Evolutionary conservation across 1,140 invertebrate species (phyloP).

Genomic region (Dendrolimus punctatus): DNA sequence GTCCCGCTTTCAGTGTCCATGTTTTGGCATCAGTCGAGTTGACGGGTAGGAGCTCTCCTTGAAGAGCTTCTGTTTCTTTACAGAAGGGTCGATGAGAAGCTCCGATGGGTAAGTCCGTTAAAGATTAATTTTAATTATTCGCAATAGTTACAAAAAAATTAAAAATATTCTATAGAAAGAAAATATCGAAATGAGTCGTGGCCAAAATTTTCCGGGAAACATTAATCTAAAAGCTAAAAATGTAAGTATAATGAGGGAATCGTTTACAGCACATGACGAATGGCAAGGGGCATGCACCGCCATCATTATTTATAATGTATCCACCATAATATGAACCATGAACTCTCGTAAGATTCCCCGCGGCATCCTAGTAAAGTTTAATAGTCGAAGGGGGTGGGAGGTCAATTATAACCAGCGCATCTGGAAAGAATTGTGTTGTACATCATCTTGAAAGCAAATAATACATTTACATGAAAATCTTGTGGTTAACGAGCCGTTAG

Average conservation of each 20-base stretch:
- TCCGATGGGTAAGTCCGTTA: no score
- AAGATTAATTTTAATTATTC: no score
- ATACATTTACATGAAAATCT: conserved; percentile 33
- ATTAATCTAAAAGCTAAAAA: no score
- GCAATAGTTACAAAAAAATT: no score
- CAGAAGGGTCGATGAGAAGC: no score
- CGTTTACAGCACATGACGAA: conserved; percentile 48
- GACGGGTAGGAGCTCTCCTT: no score
- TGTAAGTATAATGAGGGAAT: conserved; percentile 36
- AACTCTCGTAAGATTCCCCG: conserved; percentile 4
- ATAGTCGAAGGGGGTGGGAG: conserved; percentile 9
- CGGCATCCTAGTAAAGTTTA: neutral
- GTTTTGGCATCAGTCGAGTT: no score
- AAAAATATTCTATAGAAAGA: no score
- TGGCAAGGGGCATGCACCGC: conserved; percentile 20
- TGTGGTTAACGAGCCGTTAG: conserved; percentile 22
- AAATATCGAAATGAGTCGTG: no score
- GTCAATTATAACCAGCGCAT: conserved; percentile 23
- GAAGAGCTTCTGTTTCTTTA: no score
- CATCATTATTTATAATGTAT: conserved; percentile 51
- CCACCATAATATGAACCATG: conserved; percentile 26
- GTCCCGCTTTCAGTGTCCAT: no score
- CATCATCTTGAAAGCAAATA: conserved; percentile 44
- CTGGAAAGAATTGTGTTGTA: conserved; percentile 43
- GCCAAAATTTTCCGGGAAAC: no score